Conservation (phyloP, 2,113 vertebrate species). For the Lepus europaeus region DNA sequence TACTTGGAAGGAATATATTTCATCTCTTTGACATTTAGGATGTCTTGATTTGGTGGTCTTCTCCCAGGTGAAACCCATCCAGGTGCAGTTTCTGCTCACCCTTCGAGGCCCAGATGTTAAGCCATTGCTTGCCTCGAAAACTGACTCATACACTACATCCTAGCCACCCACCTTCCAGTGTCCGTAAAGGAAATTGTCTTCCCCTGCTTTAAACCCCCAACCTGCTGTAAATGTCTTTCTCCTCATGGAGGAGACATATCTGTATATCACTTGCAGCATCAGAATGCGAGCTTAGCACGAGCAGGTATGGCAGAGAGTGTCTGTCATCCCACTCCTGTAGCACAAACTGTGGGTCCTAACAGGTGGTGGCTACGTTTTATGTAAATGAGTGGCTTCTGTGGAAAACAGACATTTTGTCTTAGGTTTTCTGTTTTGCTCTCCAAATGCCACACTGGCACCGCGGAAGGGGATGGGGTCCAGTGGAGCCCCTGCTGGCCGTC, state of each 20-base stretch:
- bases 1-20: background rate
- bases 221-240: background rate
- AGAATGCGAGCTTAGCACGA: fast-evolving
- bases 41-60: background rate
- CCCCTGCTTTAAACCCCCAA: background rate
- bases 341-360: background rate
- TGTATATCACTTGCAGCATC: background rate
- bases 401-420: background rate
- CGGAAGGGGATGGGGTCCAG: background rate
- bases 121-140: slow-evolving; percentile 36
- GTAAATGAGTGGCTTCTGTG: background rate
- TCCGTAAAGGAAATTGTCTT: background rate
- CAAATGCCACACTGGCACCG: fast-evolving
- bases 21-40: background rate
- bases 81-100: background rate
- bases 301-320: fast-evolving
- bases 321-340: fast-evolving
- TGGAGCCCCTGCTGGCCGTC: background rate
- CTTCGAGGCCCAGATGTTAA: background rate
- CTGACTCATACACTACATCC: background rate
- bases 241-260: background rate
- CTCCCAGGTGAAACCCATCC: background rate
- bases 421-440: background rate
- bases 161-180: background rate
- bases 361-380: background rate